Percentiles rank a stretch among this genome's conserved stretches.
Evolutionary conservation across 2,113 vertebrate species (phyloP).

Genomic region (Amphilophus citrinellus): DNA sequence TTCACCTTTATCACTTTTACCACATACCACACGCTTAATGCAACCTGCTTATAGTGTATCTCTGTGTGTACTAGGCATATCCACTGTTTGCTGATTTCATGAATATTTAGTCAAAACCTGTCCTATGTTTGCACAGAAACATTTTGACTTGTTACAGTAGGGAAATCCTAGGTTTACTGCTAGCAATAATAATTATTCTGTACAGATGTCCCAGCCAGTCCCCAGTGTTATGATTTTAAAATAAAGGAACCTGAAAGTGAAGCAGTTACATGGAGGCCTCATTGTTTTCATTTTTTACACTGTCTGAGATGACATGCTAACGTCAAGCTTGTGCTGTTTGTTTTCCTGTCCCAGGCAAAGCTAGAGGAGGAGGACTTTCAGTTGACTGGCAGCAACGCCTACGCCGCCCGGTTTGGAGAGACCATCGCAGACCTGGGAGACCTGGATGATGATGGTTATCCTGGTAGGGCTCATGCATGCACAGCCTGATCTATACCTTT

Average conservation of each 20-base stretch:
- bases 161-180: too few relatives aligned
- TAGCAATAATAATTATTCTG: too few relatives aligned
- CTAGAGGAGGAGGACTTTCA: constrained; percentile 85
- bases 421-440: constrained; percentile 92
- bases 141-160: too few relatives aligned
- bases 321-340: too few relatives aligned
- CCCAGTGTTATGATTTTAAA: neutral
- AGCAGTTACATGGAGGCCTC: neutral
- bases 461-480: constrained; percentile 79
- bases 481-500: neutral
- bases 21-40: too few relatives aligned
- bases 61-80: too few relatives aligned
- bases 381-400: constrained; percentile 86
- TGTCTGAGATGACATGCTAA: neutral
- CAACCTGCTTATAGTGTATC: neutral
- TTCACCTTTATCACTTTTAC: too few relatives aligned
- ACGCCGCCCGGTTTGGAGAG: constrained; percentile 93
- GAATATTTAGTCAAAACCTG: too few relatives aligned
- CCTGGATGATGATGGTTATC: constrained; percentile 93
- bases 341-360: constrained; percentile 73
- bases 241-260: neutral
- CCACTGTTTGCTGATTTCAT: too few relatives aligned
- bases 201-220: too few relatives aligned
- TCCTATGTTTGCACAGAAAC: too few relatives aligned
- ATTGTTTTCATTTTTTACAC: neutral